These are phyloP conservation scores for Cephalopholis sonnerati DNA, from an alignment of 2,113 vertebrate species.

Conservation along the genomic window DNA sequence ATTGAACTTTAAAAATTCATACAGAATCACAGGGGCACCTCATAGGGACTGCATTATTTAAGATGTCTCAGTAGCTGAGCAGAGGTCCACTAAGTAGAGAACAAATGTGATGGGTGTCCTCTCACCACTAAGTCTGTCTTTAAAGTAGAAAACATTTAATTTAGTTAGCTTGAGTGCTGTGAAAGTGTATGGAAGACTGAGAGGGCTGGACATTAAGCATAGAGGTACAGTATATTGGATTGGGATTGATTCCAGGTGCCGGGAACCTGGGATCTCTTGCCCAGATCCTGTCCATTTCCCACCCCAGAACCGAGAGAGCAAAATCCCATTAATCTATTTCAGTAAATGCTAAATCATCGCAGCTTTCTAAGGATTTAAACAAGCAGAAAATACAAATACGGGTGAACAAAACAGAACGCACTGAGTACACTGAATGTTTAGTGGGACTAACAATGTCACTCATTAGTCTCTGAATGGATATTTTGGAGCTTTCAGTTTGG, in stretches of 20 bases:
- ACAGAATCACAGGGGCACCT: slow-evolving; percentile 67
- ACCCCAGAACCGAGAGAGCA: not conserved
- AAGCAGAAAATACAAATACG: slow-evolving; percentile 7
- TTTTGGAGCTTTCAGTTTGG: not conserved
- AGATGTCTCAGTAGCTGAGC: slow-evolving; percentile 50
- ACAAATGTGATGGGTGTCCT: slow-evolving; percentile 60
- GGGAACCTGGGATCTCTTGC: slow-evolving; percentile 26
- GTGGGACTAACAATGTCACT: not conserved
- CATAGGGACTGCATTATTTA: slow-evolving; percentile 75
- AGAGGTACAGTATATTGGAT: slow-evolving; percentile 7
- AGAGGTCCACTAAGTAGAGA: slow-evolving; percentile 53
- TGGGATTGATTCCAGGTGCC: slow-evolving; percentile 33
- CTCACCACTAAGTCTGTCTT: slow-evolving; percentile 30
- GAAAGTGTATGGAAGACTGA: slow-evolving; percentile 9
- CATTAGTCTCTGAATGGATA: not conserved
- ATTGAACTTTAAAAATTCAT: slow-evolving; percentile 82
- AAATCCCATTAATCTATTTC: slow-evolving; percentile 19
- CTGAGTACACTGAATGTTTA: slow-evolving; percentile 9
- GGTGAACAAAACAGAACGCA: not conserved
- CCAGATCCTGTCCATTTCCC: slow-evolving; percentile 33
- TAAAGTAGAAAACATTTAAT: slow-evolving; percentile 52
- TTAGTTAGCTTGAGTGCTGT: slow-evolving; percentile 28
- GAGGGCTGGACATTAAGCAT: slow-evolving; percentile 2
- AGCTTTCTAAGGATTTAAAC: slow-evolving; percentile 31
- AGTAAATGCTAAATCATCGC: slow-evolving; percentile 25